phyloP scores from a whole-genome alignment of 2,113 vertebrate genomes.

The Peromyscus leucopus region DNA sequence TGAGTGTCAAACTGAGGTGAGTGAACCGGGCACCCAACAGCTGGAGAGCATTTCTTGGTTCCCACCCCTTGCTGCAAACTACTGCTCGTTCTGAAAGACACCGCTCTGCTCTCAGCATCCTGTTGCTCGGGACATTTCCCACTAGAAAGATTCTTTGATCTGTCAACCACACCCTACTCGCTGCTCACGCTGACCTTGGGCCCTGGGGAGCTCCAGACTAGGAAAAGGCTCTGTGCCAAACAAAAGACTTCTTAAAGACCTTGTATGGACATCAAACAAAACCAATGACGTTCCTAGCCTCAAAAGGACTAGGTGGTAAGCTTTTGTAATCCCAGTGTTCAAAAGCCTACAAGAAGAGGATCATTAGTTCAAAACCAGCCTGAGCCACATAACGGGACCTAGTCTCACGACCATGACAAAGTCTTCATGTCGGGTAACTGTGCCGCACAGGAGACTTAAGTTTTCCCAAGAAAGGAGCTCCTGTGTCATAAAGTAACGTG shows the following conservation, averaged over 20 bases:
- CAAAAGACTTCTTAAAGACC: not conserved
- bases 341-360: not conserved
- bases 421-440: not conserved
- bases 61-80: not conserved
- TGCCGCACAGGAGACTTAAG: not conserved
- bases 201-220: not conserved
- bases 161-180: not conserved
- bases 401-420: not conserved
- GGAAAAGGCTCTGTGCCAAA: not conserved
- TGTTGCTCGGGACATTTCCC: not conserved
- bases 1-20: not conserved
- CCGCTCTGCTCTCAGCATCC: not conserved
- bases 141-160: not conserved
- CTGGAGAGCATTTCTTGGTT: not conserved
- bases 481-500: not conserved
- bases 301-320: not conserved
- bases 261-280: not conserved
- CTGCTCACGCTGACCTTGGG: not conserved
- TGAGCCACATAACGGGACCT: not conserved
- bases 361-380: not conserved
- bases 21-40: not conserved
- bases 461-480: not conserved
- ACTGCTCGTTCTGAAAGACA: not conserved
- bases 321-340: not conserved
- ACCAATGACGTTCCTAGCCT: not conserved